Conservation (phyloP, 2,113 vertebrate genomes). For the Xiphophorus couchianus region DNA sequence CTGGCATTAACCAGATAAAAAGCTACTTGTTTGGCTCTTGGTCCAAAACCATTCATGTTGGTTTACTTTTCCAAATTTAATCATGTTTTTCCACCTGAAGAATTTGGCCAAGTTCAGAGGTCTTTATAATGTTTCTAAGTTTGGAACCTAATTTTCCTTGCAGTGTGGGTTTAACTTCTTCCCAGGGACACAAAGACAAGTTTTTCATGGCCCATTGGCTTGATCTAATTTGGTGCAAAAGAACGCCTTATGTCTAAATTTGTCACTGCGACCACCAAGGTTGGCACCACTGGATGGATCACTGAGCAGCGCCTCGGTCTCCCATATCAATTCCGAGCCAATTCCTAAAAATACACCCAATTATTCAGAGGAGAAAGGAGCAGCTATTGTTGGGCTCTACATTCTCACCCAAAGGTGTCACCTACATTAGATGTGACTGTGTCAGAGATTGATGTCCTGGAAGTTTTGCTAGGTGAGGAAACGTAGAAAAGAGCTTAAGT, state of each 20-base stretch:
- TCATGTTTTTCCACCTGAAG: not conserved
- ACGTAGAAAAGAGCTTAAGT: slow-evolving; percentile 11
- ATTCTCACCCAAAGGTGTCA: slow-evolving; percentile 45
- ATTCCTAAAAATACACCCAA: slow-evolving; percentile 74
- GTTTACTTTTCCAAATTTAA: not conserved
- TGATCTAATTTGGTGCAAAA: slow-evolving; percentile 73
- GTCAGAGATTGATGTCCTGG: slow-evolving; percentile 25
- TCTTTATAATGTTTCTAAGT: slow-evolving; percentile 34
- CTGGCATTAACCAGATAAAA: too few species aligned
- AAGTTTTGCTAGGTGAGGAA: not conserved
- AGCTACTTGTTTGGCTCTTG: not conserved
- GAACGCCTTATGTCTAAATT: slow-evolving; percentile 72
- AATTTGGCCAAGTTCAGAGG: slow-evolving; percentile 7
- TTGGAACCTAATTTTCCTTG: slow-evolving; percentile 48
- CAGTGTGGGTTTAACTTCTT: slow-evolving; percentile 51
- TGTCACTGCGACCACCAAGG: slow-evolving; percentile 73
- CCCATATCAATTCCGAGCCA: slow-evolving; percentile 68
- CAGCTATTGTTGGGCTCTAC: slow-evolving; percentile 32
- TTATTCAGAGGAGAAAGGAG: slow-evolving; percentile 52
- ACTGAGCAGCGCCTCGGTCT: slow-evolving; percentile 68
- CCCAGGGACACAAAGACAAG: slow-evolving; percentile 60
- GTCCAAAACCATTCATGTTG: not conserved
- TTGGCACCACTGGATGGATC: slow-evolving; percentile 67
- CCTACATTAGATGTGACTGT: slow-evolving; percentile 21
- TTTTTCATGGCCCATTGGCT: slow-evolving; percentile 71